Evolutionary conservation across 2,113 vertebrate species (phyloP).

Genomic region (Lycocorax pyrrhopterus): DNA sequence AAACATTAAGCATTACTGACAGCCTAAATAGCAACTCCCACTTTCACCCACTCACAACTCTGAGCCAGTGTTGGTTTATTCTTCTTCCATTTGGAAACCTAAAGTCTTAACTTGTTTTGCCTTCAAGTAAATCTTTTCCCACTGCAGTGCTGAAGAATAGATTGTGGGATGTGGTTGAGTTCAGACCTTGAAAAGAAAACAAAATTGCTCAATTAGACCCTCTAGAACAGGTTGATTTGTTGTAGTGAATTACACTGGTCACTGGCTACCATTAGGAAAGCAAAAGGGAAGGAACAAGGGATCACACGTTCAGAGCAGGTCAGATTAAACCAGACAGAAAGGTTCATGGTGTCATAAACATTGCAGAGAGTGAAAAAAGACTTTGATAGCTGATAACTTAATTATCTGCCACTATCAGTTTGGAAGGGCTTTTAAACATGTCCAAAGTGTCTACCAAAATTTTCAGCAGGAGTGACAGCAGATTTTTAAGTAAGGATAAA

Average conservation of each 20-base stretch:
- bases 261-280: conserved; percentile 21
- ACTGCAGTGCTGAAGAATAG: neutral
- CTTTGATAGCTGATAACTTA: conserved; percentile 69
- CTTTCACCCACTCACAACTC: neutral
- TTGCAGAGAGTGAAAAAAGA: neutral
- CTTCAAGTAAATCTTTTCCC: neutral
- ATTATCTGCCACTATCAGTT: conserved; percentile 76
- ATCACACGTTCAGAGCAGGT: conserved; percentile 17
- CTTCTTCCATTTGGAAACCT: neutral
- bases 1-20: neutral
- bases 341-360: conserved; percentile 49
- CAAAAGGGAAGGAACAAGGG: neutral
- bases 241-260: conserved; percentile 55
- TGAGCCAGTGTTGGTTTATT: neutral
- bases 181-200: conserved; percentile 50
- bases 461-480: conserved; percentile 70
- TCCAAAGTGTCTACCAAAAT: conserved; percentile 73
- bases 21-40: neutral
- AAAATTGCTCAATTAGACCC: conserved; percentile 61
- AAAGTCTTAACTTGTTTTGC: neutral
- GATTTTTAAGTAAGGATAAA: conserved; percentile 77
- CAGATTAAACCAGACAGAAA: conserved; percentile 41
- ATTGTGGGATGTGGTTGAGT: conserved; percentile 23
- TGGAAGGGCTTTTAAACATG: conserved; percentile 73
- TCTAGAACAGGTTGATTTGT: conserved; percentile 60